Base-by-base conservation (phyloP, 2,888 invertebrate species). In the Salticus scenicus region DNA sequence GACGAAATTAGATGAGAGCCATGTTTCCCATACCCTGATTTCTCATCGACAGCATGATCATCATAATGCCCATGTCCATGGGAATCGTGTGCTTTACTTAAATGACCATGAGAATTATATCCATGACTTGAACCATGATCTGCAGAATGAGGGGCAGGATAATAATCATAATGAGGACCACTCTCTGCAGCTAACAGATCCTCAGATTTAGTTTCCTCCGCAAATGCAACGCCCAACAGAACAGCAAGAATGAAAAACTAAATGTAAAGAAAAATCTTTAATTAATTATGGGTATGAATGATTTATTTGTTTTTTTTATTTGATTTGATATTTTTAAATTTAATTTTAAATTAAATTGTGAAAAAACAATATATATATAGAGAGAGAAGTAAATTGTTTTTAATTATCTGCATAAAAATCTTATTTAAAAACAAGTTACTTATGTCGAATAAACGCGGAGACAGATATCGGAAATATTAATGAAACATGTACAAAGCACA, bases 1-100 rank as follows among this genome's bases (percentile, higher is more conserved):
- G 80, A 77, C 0, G 80, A 47, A 24, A 73, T 47, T n/a, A 80
- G 27, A 63, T 86, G 86, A 17, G 78, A 76, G 8, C 86, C 86
- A 30, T 86, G 86, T 24, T 77, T 76, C n/a, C 74, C 86, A 17
- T 86, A 76, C 0, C 72, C 75, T 2, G 63, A 27, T 30, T 86
- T 86, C 2, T 63, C 86, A 17, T 86, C 77, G 0, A 79, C 66
- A 10, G 74, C 80, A n/a, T 86, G 86, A 30, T 86, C 86, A 2
- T 41, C 75, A 27, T 80, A 72, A n/a, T 86, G 80, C 0, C 80
- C 86, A 31, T 80, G 73, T 41, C 86, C 86, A 14, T 86, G 76
- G 10, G 66, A 31, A 1, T 78, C 63, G 17, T 86, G 78, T 0
- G 71, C 80, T 14, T 86, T 80, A 42, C 72, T 67, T 0, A 76